Evolutionary conservation across 2,797 vertebrate species (phyloP).

Genomic region (Tragopan temminckii): DNA sequence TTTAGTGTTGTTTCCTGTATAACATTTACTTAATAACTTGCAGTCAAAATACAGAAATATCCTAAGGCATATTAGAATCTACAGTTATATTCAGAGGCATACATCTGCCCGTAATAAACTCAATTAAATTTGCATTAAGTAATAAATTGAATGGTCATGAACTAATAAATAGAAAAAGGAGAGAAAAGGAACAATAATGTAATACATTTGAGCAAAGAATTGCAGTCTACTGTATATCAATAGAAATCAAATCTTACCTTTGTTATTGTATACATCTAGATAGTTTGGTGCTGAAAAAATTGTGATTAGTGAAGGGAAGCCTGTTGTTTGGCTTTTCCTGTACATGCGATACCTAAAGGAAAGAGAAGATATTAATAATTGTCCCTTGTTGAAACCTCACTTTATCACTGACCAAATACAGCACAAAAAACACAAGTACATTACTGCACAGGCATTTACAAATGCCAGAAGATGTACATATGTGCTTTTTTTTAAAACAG

Average conservation of each 20-base stretch:
- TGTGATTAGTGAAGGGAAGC: conserved; percentile 98
- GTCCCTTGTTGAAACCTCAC: accelerated
- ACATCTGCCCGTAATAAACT: background rate
- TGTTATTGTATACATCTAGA: conserved; percentile 99
- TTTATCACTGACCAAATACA: background rate
- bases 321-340: conserved; percentile 99
- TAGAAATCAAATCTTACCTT: conserved; percentile 86
- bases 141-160: conserved; percentile 1
- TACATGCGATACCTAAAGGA: conserved; percentile 96
- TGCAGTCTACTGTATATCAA: background rate
- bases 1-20: background rate
- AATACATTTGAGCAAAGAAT: background rate
- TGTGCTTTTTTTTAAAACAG: background rate
- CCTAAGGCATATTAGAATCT: background rate
- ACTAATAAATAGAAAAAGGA: background rate
- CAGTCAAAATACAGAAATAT: conserved; percentile 29
- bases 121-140: conserved; percentile 30
- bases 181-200: background rate
- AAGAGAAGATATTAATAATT: conserved; percentile 33
- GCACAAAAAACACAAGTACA: accelerated
- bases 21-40: conserved; percentile 29
- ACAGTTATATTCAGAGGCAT: background rate
- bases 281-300: conserved; percentile 99
- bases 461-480: background rate
- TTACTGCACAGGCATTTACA: background rate